Evolutionary conservation across 2,113 vertebrate species (phyloP), one percentile per base, ranked within the genome.

Genomic region (Phaethon lepturus): DNA sequence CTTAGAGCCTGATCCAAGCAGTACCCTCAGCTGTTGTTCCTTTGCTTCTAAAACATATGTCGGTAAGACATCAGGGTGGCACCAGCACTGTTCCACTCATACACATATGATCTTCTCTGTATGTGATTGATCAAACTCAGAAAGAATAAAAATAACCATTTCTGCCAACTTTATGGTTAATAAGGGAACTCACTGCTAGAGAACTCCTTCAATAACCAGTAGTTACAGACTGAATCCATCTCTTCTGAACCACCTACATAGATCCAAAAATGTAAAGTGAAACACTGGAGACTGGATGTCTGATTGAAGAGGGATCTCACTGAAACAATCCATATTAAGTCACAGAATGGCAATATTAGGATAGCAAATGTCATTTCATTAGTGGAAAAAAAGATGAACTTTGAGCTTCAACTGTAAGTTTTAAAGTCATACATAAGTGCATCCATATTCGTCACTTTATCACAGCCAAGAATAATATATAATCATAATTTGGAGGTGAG

Each of bases 61-160:
- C 13, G 38, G 6, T 15, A 49, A 10, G 22, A 63, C 9, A 22
- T 11, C 5, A 17, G 3, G 2, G 14, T 67, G 17, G 3, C 5
- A 63, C 4, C 9, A 55, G 4, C 6, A 4, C 24, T 60, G 2
- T 73, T 72, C 22, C 6, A 12, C 3, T 38, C 11, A 25, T 44
- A 74, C 2, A 35, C 5, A 6, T 3, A 44, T 8, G 5, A 33
- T 73, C 16, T 49, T 74, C 2, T 40, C 23, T 10, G 18, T 55
- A 23, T 28, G 11, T 63, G 13, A 6, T 55, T 8, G 3, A 56
- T 44, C 2, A 13, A 76, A 49, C 7, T 4, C 66, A 84, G 42
- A 71, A 74, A 94, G 5, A 9, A 56, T 8, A 7, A 79, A 79
- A 93, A 29, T 26, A 80, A 53, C 0, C 0, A 72, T 45, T 76